Percentiles rank a stretch among this genome's conserved stretches.
These are phyloP conservation scores for Sesamia inferens DNA, from an alignment of 2,888 invertebrate species.

Conservation along the genomic window DNA sequence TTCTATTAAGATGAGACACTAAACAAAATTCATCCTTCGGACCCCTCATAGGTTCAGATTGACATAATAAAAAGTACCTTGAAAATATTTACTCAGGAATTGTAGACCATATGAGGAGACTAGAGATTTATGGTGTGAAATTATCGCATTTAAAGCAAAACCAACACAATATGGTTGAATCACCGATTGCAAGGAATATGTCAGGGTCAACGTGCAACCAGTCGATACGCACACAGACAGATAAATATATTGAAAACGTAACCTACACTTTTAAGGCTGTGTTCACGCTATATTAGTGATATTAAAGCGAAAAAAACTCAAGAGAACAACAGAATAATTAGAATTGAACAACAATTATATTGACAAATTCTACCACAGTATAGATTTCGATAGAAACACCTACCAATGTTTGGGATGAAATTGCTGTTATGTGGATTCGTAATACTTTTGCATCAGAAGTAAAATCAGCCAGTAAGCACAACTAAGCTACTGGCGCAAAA, in stretches of 20 bases:
- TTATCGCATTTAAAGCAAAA: slow-evolving; percentile 24
- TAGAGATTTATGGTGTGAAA: slow-evolving; percentile 10
- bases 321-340: no score
- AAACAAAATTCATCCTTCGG: neutral
- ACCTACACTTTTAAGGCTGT: slow-evolving; percentile 31
- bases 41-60: neutral
- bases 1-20: slow-evolving; percentile 11
- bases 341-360: no score
- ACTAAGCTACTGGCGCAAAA: neutral
- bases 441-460: neutral
- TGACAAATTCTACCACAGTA: neutral
- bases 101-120: neutral
- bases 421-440: neutral
- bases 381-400: neutral
- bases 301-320: neutral
- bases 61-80: neutral
- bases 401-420: no score
- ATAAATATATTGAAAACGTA: slow-evolving; percentile 41
- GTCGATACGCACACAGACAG: slow-evolving; percentile 40
- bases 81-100: neutral
- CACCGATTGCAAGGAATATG: slow-evolving; percentile 50
- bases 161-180: slow-evolving; percentile 46
- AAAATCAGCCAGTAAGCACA: neutral
- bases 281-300: neutral
- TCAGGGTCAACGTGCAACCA: slow-evolving; percentile 56